phyloP scores from a whole-genome alignment of 2,113 vertebrate species.

The Pelecanoides urinatrix region DNA sequence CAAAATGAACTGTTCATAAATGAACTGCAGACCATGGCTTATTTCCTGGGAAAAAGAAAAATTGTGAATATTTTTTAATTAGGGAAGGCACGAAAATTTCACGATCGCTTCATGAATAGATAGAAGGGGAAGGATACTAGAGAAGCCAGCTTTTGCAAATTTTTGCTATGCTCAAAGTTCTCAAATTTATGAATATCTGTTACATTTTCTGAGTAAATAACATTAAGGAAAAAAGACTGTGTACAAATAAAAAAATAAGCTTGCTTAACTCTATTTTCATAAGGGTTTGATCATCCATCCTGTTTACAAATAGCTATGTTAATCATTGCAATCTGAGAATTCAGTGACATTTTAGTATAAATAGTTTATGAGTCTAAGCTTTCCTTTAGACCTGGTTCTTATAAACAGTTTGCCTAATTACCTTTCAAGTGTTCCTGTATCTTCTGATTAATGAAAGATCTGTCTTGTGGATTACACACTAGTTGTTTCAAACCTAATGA shows the following conservation, averaged over 20 bases:
- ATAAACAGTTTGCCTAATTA: slow-evolving; percentile 45
- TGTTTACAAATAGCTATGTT: slow-evolving; percentile 46
- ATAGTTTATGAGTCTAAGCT: slow-evolving; percentile 14
- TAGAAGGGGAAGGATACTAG: background rate
- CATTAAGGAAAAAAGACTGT: background rate
- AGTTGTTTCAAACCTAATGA: background rate
- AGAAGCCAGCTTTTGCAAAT: background rate
- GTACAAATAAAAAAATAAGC: background rate
- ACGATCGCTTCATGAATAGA: background rate
- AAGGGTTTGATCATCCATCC: slow-evolving; percentile 35
- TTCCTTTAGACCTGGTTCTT: slow-evolving; percentile 19
- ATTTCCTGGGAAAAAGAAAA: background rate
- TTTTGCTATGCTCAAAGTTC: background rate
- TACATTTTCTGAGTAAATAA: background rate
- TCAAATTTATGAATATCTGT: background rate
- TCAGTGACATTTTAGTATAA: slow-evolving; percentile 21
- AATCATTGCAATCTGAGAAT: slow-evolving; percentile 45
- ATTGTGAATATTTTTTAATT: background rate
- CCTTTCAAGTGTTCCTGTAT: slow-evolving; percentile 31
- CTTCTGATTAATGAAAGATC: slow-evolving; percentile 30
- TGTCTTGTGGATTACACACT: background rate
- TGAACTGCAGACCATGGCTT: background rate
- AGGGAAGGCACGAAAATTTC: background rate
- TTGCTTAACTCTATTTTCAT: background rate
- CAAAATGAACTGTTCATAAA: background rate